Evolutionary conservation across 2,113 vertebrate species (phyloP), one percentile per base, ranked within the genome.

Genomic region (Xiphorhynchus elegans): DNA sequence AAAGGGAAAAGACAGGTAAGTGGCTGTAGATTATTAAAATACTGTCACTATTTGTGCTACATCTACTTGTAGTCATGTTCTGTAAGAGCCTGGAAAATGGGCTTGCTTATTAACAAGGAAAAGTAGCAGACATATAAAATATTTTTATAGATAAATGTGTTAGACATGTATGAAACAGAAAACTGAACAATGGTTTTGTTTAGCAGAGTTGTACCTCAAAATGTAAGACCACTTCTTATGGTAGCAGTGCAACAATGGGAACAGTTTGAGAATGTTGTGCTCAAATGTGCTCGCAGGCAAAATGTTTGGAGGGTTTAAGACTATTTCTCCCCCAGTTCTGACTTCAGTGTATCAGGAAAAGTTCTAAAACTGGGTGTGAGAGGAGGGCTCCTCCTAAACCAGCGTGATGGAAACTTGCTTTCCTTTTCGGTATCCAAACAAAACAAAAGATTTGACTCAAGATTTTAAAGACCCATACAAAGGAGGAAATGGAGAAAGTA

Each of bases 401-500:
- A 62, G 21, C 53, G 2, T 12, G 40, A 87, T 75, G 92, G 95
- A 94, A 95, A 92, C 69, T 95, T 72, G 64, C 44, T 96, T 84
- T 93, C 66, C 37, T 59, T 63, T 96, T 89, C 46, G 52, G 53
- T 74, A 88, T 68, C 42, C 95, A 94, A 96, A 93, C 29, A 79
- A 95, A 89, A 68, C 37, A 93, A 87, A 97, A 93, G 60, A 94
- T 88, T 79, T 79, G 50, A 96, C 59, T 90, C 85, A 87, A 95
- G 73, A 78, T 86, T 95, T 69, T 63, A 82, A 87, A 81, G 74
- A 84, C 76, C 76, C 58, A 58, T 78, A 90, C 92, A 97, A 93
- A 87, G 47, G 40, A 91, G 87, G 72, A 94, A 93, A 87, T 66
- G 84, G 90, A 90, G 90, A 96, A 93, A 96, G 94, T 84, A 92